Evolutionary conservation across 2,888 invertebrate species (phyloP), one percentile per base, ranked within the genome.

Genomic region (Calameuta idolon): DNA sequence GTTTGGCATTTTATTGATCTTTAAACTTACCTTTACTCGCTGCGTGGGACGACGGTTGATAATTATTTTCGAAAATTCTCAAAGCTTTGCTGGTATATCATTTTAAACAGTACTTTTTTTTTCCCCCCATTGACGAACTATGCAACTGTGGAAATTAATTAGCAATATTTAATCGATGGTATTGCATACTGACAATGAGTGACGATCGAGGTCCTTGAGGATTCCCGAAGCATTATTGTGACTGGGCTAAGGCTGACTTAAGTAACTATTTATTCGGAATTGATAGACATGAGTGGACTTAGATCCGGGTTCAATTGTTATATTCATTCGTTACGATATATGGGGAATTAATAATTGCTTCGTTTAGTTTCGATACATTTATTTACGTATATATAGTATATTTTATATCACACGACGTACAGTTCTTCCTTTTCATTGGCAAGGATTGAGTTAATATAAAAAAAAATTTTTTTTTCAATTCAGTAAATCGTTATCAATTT

Each of bases 131-230:
- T 23, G 23, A 2, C 23, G 23, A 2, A 23, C 55, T 0, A 9
- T 55, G 55, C 55, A 23, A 55, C 23, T 15, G 55, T 55, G 55
- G 55, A 23, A 55, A 55, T 55, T 55, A 23, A 55, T 55, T 23
- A 9, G 55, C 23, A 23, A 55, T 55, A 55, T 33, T 77, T 31
- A 69, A 71, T 73, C 69, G 69, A 69, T 76, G 34, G 23, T 12
- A 37, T 30, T 15, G 35, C 74, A 68, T 31, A 33, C 55, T 73
- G 31, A 76, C 69, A 76, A 69, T 76, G 78, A 81, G 75, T 79
- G 77, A 78, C 79, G 79, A 35, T 74, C 80, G 77, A 78, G 83
- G 83, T 81, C 85, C 82, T 85, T 85, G 85, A 84, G 81, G 83
- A 84, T 82, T 83, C 83, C 85, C 83, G 75, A 80, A 80, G 78